Evolutionary conservation across 2,888 invertebrate species (phyloP), one percentile per base, ranked within the genome.

Genomic region (Abrostola tripartita): DNA sequence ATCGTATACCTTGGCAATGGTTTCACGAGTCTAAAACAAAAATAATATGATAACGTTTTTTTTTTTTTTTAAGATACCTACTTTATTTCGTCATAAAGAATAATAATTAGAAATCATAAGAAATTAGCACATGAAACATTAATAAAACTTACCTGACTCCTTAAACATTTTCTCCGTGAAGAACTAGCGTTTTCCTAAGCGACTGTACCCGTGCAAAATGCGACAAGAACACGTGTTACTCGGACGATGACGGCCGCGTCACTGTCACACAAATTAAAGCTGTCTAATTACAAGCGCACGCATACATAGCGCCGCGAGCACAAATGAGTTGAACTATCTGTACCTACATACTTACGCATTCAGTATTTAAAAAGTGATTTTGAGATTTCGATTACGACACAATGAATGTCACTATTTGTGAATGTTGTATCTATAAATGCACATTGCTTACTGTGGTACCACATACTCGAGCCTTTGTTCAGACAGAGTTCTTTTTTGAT

Each of bases 371-470:
- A n/a, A n/a, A n/a, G n/a, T n/a, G n/a, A n/a, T n/a, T n/a, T n/a
- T n/a, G n/a, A n/a, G n/a, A n/a, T n/a, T n/a, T n/a, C n/a, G n/a
- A n/a, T n/a, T n/a, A 38, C 38, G 38, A 9, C 38, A 38, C 38
- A 38, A n/a, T n/a, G 38, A 6, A 7, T 38, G 10, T 38, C 10
- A 38, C 38, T 38, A 38, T 38, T 49, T 49, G 49, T 49, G 49
- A n/a, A n/a, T n/a, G n/a, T n/a, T n/a, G n/a, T n/a, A n/a, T n/a
- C 52, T 52, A 36, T 56, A 44, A 47, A 49, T 49, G 49, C 24
- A 49, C 35, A 49, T 49, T 35, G 35, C 49, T 24, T 24, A 35
- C 49, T 24, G 49, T 49, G 49, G n/a, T n/a, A n/a, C 38, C 10
- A 38, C 38, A 38, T 38, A 38, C 38, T 38, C 38, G 38, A 38